A percentile compares a stretch with the other conserved stretches of the same genome.
Evolutionary conservation across 1,140 invertebrate species (phyloP).

Genomic region (Drosophila jambulina): DNA sequence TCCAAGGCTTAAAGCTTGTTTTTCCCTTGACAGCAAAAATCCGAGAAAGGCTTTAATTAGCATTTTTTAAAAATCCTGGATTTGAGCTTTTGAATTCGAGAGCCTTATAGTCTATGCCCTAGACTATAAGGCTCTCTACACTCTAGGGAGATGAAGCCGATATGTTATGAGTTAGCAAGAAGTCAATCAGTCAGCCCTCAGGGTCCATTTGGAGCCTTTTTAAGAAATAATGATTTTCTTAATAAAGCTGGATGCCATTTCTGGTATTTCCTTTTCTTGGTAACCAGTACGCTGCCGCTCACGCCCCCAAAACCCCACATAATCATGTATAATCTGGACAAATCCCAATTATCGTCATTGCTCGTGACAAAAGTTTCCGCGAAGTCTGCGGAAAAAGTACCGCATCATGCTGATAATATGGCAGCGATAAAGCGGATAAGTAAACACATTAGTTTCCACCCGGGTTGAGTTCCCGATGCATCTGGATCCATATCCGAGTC

Average conservation of each 20-base stretch:
- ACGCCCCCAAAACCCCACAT: constrained; percentile 14
- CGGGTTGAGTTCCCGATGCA: neutral
- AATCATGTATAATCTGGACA: constrained; percentile 44
- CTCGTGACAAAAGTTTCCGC: constrained; percentile 71
- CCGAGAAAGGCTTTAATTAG: neutral
- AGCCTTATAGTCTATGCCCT: no score
- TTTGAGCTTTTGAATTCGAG: neutral
- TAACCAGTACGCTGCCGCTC: neutral
- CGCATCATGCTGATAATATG: constrained; percentile 71
- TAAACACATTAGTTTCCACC: constrained; percentile 32
- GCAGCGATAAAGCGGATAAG: constrained; percentile 25
- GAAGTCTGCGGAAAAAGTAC: constrained; percentile 62
- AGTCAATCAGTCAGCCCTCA: neutral
- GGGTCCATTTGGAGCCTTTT: neutral
- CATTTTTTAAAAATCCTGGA: neutral
- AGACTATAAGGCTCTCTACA: no score
- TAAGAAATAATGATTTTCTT: neutral
- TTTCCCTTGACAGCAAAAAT: neutral
- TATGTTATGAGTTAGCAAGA: neutral
- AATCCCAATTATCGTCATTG: constrained; percentile 53
- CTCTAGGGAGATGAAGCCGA: neutral
- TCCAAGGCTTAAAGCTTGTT: neutral
- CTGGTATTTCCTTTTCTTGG: neutral
- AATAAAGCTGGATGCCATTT: neutral
- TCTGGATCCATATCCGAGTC: constrained; percentile 4